phyloP scores from a whole-genome alignment of 1,140 invertebrate species.

The Drosophila watanabei region DNA sequence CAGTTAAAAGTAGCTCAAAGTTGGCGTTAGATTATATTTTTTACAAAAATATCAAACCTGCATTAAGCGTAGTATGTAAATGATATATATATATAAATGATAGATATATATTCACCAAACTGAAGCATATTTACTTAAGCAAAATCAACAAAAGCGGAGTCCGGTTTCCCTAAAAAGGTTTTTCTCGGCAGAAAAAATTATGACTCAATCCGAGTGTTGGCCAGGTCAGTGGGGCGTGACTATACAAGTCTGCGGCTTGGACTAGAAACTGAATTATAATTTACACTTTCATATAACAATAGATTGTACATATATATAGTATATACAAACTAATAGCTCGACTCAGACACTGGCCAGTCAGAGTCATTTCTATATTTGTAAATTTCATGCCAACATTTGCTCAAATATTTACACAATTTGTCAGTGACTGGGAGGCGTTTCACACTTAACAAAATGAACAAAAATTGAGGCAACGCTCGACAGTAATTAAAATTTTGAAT shows the following conservation, averaged over 20 bases:
- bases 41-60: neutral
- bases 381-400: conserved; percentile 38
- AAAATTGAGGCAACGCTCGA: conserved; percentile 13
- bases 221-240: conserved; percentile 46
- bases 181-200: conserved; percentile 14
- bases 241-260: conserved; percentile 32
- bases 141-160: conserved; percentile 30
- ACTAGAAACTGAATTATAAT: conserved; percentile 41
- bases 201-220: conserved; percentile 47
- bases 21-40: conserved; percentile 5
- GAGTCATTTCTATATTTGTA: conserved; percentile 51
- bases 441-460: conserved; percentile 28
- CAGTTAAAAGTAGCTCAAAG: neutral
- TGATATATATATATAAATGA: too few species aligned
- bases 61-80: neutral
- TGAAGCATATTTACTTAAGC: conserved; percentile 6
- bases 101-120: conserved; percentile 7
- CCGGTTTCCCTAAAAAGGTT: conserved; percentile 37
- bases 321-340: conserved; percentile 1
- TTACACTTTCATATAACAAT: conserved; percentile 41
- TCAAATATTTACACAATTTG: conserved; percentile 64
- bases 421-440: conserved; percentile 18
- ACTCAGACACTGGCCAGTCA: conserved; percentile 1
- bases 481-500: conserved; percentile 24
- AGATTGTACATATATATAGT: conserved; percentile 30